Percentiles rank a stretch among this genome's conserved stretches.
phyloP scores from a whole-genome alignment of 2,113 vertebrate species.

The Eretmochelys imbricata region DNA sequence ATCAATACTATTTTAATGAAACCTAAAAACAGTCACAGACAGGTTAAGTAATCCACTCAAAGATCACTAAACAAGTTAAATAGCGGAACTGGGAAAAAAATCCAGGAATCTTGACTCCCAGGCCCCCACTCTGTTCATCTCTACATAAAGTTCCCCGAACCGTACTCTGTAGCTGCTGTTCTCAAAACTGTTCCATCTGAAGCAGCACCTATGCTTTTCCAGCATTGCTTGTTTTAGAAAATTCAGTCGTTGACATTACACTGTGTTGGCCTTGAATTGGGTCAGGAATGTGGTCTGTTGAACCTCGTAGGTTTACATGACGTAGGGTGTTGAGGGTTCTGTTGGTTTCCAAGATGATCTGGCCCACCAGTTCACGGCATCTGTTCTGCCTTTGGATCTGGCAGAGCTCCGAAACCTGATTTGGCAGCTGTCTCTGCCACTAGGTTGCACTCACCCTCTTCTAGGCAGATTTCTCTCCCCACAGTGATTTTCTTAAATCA shows the following conservation, averaged over 20 bases:
- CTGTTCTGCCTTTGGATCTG: fast-evolving
- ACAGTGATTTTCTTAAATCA: conserved; percentile 55
- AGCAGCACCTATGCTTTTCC: neutral
- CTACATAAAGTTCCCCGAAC: neutral
- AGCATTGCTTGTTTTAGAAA: neutral
- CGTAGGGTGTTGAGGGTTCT: neutral
- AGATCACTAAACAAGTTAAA: no score
- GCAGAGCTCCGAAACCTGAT: neutral
- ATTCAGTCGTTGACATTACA: neutral
- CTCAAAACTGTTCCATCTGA: neutral
- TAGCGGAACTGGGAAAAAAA: no score
- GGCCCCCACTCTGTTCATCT: neutral
- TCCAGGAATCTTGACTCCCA: neutral
- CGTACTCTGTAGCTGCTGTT: neutral
- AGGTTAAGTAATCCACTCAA: no score
- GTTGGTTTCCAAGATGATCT: neutral
- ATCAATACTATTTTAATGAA: no score
- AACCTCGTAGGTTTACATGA: neutral
- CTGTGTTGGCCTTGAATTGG: neutral
- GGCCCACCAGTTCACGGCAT: neutral
- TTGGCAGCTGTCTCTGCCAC: neutral
- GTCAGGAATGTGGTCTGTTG: neutral
- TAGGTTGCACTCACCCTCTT: neutral
- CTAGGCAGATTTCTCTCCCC: neutral
- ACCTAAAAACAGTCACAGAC: no score